These are phyloP conservation scores for Sesamia inferens DNA, from an alignment of 2,888 invertebrate species.

Conservation along the genomic window DNA sequence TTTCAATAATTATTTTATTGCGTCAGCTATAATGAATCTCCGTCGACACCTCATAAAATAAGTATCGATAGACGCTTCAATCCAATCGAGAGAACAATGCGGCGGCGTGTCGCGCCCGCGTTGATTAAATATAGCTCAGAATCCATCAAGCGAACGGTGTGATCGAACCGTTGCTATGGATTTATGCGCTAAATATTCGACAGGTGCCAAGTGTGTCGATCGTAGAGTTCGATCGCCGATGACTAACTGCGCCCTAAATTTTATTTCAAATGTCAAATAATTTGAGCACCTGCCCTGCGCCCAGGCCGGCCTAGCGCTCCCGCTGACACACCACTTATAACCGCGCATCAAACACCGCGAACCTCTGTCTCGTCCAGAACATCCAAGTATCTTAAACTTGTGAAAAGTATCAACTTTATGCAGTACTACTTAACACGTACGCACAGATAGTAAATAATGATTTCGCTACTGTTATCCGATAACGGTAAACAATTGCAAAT, in stretches of 20 bases:
- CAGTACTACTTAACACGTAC: constrained; percentile 33
- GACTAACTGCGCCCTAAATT: constrained; percentile 90
- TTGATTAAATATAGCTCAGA: constrained; percentile 89
- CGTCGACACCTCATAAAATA: constrained; percentile 79
- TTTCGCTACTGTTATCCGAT: constrained; percentile 69
- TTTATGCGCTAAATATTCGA: constrained; percentile 90
- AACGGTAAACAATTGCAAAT: constrained; percentile 77
- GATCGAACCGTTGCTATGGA: constrained; percentile 88
- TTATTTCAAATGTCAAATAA: constrained; percentile 90
- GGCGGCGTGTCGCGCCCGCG: constrained; percentile 83
- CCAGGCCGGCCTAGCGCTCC: constrained; percentile 54
- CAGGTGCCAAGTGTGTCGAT: constrained; percentile 91
- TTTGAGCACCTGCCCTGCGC: constrained; percentile 84
- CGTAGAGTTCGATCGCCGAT: constrained; percentile 87
- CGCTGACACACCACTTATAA: constrained; percentile 38
- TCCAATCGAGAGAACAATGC: constrained; percentile 87
- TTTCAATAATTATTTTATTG: constrained; percentile 61
- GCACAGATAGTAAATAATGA: constrained; percentile 54
- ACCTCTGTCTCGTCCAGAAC: constrained; percentile 5
- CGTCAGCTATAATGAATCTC: constrained; percentile 71
- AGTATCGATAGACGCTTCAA: constrained; percentile 80
- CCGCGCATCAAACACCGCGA: constrained; percentile 43
- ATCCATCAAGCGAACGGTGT: constrained; percentile 86
- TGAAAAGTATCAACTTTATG: constrained; percentile 22
- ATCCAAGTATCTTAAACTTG: constrained; percentile 7